Percentiles rank a stretch among this genome's conserved stretches.
Conservation (phyloP, 2,888 invertebrate genomes). For the Chrysolina oricalcia region DNA sequence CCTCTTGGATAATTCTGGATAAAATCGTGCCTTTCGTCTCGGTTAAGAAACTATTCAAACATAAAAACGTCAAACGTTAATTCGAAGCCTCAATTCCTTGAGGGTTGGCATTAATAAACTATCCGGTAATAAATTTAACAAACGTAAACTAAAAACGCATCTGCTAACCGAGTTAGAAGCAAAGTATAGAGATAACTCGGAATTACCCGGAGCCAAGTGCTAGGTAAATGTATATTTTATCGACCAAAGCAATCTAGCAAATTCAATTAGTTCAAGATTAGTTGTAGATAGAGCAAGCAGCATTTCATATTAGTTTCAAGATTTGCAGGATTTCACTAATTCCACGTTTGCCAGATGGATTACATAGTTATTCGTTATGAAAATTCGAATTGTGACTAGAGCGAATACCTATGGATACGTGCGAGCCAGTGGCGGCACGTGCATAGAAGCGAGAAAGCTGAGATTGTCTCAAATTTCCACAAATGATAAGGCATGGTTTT, state of each 20-base stretch:
- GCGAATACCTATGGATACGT: neutral
- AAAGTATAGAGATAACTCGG: slow-evolving; percentile 62
- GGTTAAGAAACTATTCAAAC: neutral
- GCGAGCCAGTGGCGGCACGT: too few species aligned
- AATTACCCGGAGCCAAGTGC: slow-evolving; percentile 67
- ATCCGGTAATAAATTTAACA: slow-evolving; percentile 50
- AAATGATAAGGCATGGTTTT: too few species aligned
- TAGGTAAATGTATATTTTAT: slow-evolving; percentile 71
- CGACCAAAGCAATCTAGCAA: slow-evolving; percentile 71
- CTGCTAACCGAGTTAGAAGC: slow-evolving; percentile 54
- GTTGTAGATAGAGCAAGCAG: slow-evolving; percentile 65
- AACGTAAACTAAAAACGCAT: slow-evolving; percentile 51
- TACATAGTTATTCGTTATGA: slow-evolving; percentile 7
- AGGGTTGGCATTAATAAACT: slow-evolving; percentile 39
- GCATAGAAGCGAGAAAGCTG: too few species aligned
- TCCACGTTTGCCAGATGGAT: slow-evolving; percentile 52
- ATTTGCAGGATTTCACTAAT: slow-evolving; percentile 60
- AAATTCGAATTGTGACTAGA: slow-evolving; percentile 9
- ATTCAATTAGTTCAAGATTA: slow-evolving; percentile 72
- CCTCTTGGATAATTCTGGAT: neutral
- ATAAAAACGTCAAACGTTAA: neutral
- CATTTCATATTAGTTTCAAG: slow-evolving; percentile 63
- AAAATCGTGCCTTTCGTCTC: neutral
- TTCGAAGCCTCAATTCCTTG: neutral
- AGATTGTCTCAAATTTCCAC: too few species aligned